Percentiles rank a stretch among this genome's conserved stretches.
These are phyloP conservation scores for Meleagris gallopavo DNA, from an alignment of 2,113 vertebrate genomes.

Conservation along the genomic window DNA sequence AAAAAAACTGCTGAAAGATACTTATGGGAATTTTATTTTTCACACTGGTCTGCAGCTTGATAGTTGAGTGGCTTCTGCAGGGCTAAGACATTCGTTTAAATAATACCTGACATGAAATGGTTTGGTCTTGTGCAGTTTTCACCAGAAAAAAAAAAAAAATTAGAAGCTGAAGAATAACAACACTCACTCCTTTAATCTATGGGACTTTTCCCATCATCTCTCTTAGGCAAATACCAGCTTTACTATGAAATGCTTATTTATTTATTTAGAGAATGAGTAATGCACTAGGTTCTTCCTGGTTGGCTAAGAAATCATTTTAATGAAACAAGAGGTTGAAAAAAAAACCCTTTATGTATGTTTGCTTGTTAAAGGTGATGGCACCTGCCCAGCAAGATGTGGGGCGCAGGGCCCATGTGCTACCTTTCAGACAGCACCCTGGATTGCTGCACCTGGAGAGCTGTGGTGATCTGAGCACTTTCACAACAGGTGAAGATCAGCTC, in stretches of 20 bases:
- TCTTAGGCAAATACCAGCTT: neutral
- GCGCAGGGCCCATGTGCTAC: neutral
- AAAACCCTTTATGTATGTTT: neutral
- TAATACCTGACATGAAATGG: neutral
- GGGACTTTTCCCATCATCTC: neutral
- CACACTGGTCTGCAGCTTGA: neutral
- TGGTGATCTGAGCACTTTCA: constrained; percentile 85
- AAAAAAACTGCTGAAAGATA: neutral
- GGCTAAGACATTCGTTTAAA: neutral
- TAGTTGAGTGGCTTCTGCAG: neutral
- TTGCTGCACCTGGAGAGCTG: constrained; percentile 83
- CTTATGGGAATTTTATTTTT: neutral
- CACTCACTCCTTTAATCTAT: neutral
- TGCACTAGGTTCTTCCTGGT: neutral
- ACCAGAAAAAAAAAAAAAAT: too few relatives aligned
- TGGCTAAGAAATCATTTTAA: neutral
- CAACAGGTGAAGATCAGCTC: constrained; percentile 20
- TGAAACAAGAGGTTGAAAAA: neutral
- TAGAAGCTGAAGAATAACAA: neutral
- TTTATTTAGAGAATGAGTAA: neutral
- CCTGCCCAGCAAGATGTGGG: constrained; percentile 23
- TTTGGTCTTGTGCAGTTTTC: neutral
- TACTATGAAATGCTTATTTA: neutral
- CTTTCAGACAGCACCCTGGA: constrained; percentile 53
- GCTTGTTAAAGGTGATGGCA: constrained; percentile 72